Conservation (phyloP, 2,888 invertebrate species). For the Pycnomerus fuliginosus region DNA sequence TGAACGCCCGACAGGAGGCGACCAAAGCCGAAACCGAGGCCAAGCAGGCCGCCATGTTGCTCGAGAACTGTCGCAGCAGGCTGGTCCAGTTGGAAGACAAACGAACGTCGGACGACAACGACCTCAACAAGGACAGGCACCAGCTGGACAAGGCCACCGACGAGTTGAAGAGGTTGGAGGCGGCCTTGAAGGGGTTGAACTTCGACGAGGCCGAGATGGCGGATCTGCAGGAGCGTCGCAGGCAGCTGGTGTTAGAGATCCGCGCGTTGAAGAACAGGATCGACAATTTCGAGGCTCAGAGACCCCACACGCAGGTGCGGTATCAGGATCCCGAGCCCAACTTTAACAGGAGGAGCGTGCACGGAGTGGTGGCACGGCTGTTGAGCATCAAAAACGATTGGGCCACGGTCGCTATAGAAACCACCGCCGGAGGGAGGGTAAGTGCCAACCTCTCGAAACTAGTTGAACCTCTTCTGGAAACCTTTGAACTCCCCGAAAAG, state of each 20-base stretch:
- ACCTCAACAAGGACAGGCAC: slow-evolving; percentile 65
- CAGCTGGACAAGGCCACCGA: slow-evolving; percentile 59
- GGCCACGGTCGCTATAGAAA: slow-evolving; percentile 78
- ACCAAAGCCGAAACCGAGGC: slow-evolving; percentile 77
- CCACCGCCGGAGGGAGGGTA: slow-evolving; percentile 82
- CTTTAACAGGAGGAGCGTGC: slow-evolving; percentile 67
- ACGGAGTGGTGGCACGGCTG: slow-evolving; percentile 79
- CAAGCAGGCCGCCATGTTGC: slow-evolving; percentile 61
- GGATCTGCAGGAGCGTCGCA: slow-evolving; percentile 55
- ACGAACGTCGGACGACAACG: slow-evolving; percentile 64
- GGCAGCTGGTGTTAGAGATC: slow-evolving; percentile 58
- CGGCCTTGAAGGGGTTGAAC: slow-evolving; percentile 39
- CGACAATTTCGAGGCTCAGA: slow-evolving; percentile 60
- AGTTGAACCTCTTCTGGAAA: slow-evolving; percentile 15
- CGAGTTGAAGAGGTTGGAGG: slow-evolving; percentile 60
- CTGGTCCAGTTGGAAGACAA: slow-evolving; percentile 67
- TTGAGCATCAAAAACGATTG: slow-evolving; percentile 70
- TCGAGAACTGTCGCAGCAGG: slow-evolving; percentile 59
- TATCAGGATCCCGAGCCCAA: slow-evolving; percentile 77
- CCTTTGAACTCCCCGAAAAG: too few species aligned
- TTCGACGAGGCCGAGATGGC: slow-evolving; percentile 65
- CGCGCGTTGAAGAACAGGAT: slow-evolving; percentile 58
- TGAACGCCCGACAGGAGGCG: slow-evolving; percentile 73
- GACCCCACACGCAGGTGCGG: slow-evolving; percentile 64
- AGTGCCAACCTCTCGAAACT: slow-evolving; percentile 8